phyloP scores from a whole-genome alignment of 2,113 vertebrate species.

The Epinephelus lanceolatus region DNA sequence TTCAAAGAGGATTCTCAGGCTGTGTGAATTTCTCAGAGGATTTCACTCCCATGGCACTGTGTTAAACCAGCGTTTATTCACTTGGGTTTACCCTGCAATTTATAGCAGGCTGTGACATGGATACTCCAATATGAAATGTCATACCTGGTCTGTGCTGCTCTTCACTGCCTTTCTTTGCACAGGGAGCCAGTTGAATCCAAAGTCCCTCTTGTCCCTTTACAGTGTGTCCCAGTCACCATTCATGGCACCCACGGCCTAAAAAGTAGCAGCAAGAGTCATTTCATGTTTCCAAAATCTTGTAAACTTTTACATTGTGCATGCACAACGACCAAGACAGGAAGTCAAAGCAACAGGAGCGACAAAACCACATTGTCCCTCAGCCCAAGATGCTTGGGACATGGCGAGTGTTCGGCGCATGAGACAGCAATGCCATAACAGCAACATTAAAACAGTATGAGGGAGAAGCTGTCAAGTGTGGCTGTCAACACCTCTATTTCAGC shows the following conservation, averaged over 20 bases:
- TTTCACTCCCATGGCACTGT: slow-evolving; percentile 40
- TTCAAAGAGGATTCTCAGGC: slow-evolving; percentile 73
- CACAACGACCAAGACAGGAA: neutral
- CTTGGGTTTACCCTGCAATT: slow-evolving; percentile 18
- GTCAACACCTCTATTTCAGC: slow-evolving; percentile 86
- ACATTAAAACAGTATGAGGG: slow-evolving; percentile 79
- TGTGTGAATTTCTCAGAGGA: slow-evolving; percentile 58
- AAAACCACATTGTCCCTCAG: slow-evolving; percentile 7
- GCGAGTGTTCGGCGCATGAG: slow-evolving; percentile 27
- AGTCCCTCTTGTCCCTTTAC: neutral
- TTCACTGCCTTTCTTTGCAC: neutral
- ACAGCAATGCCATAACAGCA: slow-evolving; percentile 50
- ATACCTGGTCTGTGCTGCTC: neutral
- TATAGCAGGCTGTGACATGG: slow-evolving; percentile 4
- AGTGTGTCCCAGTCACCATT: neutral
- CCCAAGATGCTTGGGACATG: slow-evolving; percentile 24
- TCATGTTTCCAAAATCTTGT: slow-evolving; percentile 21
- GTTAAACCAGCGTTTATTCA: slow-evolving; percentile 44
- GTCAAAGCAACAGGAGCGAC: slow-evolving; percentile 2
- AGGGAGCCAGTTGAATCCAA: neutral
- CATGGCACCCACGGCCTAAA: neutral
- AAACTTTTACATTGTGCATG: neutral
- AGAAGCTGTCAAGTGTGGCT: slow-evolving; percentile 81
- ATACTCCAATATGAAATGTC: slow-evolving; percentile 4
- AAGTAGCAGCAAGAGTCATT: slow-evolving; percentile 13